Evolutionary conservation across 2,113 vertebrate species (phyloP), one percentile per base, ranked within the genome.

Genomic region (Ramphastos sulfuratus): DNA sequence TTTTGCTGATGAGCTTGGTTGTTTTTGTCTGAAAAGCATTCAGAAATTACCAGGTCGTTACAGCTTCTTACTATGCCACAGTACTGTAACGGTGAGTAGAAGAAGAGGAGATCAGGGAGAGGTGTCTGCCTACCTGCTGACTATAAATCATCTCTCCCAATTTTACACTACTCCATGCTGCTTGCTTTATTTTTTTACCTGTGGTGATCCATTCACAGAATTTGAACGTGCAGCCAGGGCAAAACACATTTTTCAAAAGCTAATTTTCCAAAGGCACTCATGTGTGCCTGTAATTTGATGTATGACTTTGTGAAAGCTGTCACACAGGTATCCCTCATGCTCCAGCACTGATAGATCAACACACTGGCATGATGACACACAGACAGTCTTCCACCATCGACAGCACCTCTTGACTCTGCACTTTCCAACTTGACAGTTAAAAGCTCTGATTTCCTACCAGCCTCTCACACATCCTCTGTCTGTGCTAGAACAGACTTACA

Each of bases 251-350:
- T 85, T 92, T 56, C 70, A 84, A 88, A 85, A 92, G 48, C 44
- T 27, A 6, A 74, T 93, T 87, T 72, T 69, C 69, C 21, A 15
- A 86, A 95, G 77, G 85, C 91, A 79, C 19, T 94, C 12, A 0
- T 0, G 2, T 79, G 48, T 79, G 80, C 73, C 60, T 13, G 6
- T 81, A 61, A 91, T 90, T 91, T 97, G 94, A 96, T 85, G 85
- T 90, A 69, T 55, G 58, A 76, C 79, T 96, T 90, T 81, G 78
- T 90, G 84, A 97, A 96, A 91, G 86, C 95, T 95, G 94, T 95
- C 94, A 91, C 91, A 84, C 67, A 75, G 90, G 77, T 83, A 90
- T 79, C 71, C 50, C 60, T 52, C 92, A 70, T 37, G 67, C 91
- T 71, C 35, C 90, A 93, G 54, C 50, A 84, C 71, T 92, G 91